These are phyloP conservation scores for Patella vulgata DNA, from an alignment of 1,140 invertebrate species.

Conservation along the genomic window DNA sequence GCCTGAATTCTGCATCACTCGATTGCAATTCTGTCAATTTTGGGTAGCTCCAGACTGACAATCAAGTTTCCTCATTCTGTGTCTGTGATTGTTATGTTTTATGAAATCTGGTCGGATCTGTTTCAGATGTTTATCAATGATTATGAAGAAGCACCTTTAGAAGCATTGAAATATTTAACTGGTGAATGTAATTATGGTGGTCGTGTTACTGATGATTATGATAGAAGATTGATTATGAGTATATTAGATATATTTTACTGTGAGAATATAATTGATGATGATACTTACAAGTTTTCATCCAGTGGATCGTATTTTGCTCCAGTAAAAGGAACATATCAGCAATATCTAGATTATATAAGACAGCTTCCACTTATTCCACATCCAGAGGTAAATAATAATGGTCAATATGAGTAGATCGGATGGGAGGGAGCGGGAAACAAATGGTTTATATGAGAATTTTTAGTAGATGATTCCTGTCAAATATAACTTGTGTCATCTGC, in stretches of 20 bases:
- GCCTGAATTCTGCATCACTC: too few relatives aligned
- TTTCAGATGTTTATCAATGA: constrained; percentile 67
- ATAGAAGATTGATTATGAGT: constrained; percentile 63
- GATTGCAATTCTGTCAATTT: too few relatives aligned
- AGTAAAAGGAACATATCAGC: constrained; percentile 74
- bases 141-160: constrained; percentile 62
- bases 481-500: constrained; percentile 5
- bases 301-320: constrained; percentile 79
- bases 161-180: constrained; percentile 63
- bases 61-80: not conserved
- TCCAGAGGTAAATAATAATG: constrained; percentile 56
- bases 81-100: too few relatives aligned
- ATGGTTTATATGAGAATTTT: constrained; percentile 3
- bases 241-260: constrained; percentile 61
- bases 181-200: constrained; percentile 68
- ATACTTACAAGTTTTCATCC: constrained; percentile 71
- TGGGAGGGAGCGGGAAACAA: not conserved
- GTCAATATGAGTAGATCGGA: not conserved
- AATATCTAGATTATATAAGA: constrained; percentile 80
- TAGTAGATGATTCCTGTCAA: not conserved
- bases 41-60: too few relatives aligned
- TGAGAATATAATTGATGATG: constrained; percentile 70
- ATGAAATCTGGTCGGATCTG: too few relatives aligned
- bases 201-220: constrained; percentile 65
- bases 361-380: constrained; percentile 70